Evolutionary conservation across 2,113 vertebrate genomes (phyloP), one percentile per base, ranked within the genome.

Genomic region (Anarhynchus alexandrinus): DNA sequence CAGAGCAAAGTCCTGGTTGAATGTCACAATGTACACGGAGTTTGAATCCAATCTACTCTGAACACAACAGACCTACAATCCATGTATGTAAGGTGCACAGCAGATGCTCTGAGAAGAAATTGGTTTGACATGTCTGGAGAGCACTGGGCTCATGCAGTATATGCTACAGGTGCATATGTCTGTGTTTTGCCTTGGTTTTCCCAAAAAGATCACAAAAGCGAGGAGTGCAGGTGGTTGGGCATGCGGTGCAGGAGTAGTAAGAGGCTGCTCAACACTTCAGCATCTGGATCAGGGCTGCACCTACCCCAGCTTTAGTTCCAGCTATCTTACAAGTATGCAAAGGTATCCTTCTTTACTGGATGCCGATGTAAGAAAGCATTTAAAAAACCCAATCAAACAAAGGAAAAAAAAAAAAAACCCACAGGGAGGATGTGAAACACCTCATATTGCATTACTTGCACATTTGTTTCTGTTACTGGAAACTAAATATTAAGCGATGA

Each of bases 331-430:
- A 74, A 55, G 9, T 59, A 54, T 57, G 12, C 20, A 80, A 40
- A 74, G 7, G 4, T 47, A 61, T 32, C 4, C 7, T n/a, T 77
- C 29, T 54, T 91, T 49, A 42, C 25, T 61, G 12, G 18, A 52
- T 71, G 34, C 2, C 2, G 5, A 42, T 6, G 12, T 58, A 42
- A 69, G 45, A 36, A 69, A 49, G 2, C 14, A 32, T 42, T 83
- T 25, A 15, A 69, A 43, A 5, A 2, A 1, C 0, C 6, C 18
- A 79, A 26, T 16, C 3, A 27, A 58, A 9, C 5, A 51, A 34
- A 30, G 5, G 42, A 42, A 42, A n/a, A 36, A 42, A 58, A 42
- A 64, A 27, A 1, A 12, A 25, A 58, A 81, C 19, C 7, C n/a
- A n/a, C n/a, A 15, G 5, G 2, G 12, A 3, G 6, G 11, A 12